Percentiles rank a stretch among this genome's conserved stretches.
Conservation (phyloP, 1,140 invertebrate genomes). For the Mycetomoellerius zeteki region DNA sequence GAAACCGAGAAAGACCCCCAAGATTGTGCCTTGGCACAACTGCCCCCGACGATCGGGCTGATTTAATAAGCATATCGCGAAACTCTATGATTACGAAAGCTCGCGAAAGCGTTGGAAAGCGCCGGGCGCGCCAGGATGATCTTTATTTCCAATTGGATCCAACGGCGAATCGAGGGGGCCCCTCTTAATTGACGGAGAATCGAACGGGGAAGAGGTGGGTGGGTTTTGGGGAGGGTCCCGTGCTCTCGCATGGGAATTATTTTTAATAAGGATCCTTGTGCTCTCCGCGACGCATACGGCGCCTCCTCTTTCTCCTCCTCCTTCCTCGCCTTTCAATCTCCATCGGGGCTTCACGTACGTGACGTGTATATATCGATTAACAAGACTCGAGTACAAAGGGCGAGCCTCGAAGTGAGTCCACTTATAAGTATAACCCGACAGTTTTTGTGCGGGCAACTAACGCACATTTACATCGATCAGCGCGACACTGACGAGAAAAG, state of each 20-base stretch:
- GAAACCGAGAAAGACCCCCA: constrained; percentile 17
- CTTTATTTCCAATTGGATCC: constrained; percentile 80
- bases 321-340: constrained; percentile 59
- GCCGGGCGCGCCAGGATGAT: constrained; percentile 61
- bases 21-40: not conserved
- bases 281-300: constrained; percentile 26
- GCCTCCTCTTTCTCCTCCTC: constrained; percentile 54
- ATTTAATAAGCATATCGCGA: constrained; percentile 81
- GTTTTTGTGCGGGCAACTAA: constrained; percentile 50
- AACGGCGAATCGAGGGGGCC: constrained; percentile 57
- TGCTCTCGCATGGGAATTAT: constrained; percentile 72
- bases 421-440: constrained; percentile 57
- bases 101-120: constrained; percentile 72
- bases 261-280: constrained; percentile 77
- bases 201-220: constrained; percentile 67
- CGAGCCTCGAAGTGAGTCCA: constrained; percentile 44
- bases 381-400: constrained; percentile 60
- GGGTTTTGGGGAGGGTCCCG: constrained; percentile 58
- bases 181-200: constrained; percentile 74
- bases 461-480: constrained; percentile 33
- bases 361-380: constrained; percentile 66
- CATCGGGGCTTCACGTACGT: constrained; percentile 55
- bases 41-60: constrained; percentile 64
- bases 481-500: constrained; percentile 53
- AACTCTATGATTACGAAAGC: constrained; percentile 78